Percentiles rank a stretch among this genome's conserved stretches.
These are phyloP conservation scores for Xiphorhynchus elegans DNA, from an alignment of 2,113 vertebrate species.

Conservation along the genomic window DNA sequence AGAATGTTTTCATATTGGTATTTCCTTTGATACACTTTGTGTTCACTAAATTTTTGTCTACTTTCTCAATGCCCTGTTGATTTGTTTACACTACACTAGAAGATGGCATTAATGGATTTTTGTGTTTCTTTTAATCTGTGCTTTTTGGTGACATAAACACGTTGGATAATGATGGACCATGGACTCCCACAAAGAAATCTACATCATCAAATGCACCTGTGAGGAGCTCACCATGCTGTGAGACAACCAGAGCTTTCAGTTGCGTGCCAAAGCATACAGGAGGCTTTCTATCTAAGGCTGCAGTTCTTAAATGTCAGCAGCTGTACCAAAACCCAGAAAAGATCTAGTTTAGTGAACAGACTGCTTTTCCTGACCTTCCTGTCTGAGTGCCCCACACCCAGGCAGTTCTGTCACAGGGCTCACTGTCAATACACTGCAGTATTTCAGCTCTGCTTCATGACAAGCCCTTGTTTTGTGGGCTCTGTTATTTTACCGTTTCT, in stretches of 20 bases:
- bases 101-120: neutral
- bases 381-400: neutral
- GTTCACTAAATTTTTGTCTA: neutral
- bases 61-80: neutral
- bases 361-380: neutral
- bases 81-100: neutral
- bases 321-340: neutral
- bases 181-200: neutral
- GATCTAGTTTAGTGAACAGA: neutral
- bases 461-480: neutral
- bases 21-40: neutral
- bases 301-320: neutral
- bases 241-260: neutral
- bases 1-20: neutral
- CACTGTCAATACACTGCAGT: neutral
- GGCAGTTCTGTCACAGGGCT: neutral
- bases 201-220: accelerated
- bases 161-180: neutral
- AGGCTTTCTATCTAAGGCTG: neutral
- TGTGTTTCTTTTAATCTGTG: neutral
- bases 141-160: neutral
- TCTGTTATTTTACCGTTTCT: neutral
- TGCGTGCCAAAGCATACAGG: neutral
- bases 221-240: neutral
- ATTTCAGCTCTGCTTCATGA: neutral